Conservation (phyloP, 2,888 invertebrate species). For the Hermaeophaga mercurialis region DNA sequence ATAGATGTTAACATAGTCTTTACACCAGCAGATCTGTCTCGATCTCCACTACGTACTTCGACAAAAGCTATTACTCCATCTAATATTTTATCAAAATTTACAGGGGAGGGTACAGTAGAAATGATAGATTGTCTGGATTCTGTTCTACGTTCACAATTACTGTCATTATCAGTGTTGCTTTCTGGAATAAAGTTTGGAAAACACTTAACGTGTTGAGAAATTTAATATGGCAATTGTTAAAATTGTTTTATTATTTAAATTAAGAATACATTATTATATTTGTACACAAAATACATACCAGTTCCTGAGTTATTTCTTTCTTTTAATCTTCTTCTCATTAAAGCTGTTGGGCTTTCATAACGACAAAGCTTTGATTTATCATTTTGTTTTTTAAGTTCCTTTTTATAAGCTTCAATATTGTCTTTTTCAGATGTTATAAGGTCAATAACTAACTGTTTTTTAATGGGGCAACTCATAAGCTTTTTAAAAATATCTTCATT, state of each 20-base stretch:
- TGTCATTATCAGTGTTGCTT: slow-evolving; percentile 26
- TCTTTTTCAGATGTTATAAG: slow-evolving; percentile 46
- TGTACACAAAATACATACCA: slow-evolving; percentile 2
- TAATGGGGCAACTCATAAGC: slow-evolving; percentile 48
- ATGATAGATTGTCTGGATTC: slow-evolving; percentile 16
- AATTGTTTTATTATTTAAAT: background rate
- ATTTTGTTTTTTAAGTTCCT: slow-evolving; percentile 26
- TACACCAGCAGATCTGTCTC: slow-evolving; percentile 51
- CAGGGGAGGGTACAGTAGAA: slow-evolving; percentile 28
- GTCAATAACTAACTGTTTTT: slow-evolving; percentile 46
- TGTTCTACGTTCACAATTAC: slow-evolving; percentile 22
- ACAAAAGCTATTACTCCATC: slow-evolving; percentile 52
- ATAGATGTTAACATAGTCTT: slow-evolving; percentile 50
- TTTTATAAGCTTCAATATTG: slow-evolving; percentile 42
- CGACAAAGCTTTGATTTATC: slow-evolving; percentile 34
- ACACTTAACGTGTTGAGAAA: too few species aligned
- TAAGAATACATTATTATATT: background rate
- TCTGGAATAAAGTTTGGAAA: background rate
- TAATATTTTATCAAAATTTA: slow-evolving; percentile 48
- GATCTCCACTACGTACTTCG: slow-evolving; percentile 47
- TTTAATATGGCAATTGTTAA: too few species aligned
- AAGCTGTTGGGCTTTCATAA: slow-evolving; percentile 54
- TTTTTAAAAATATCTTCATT: slow-evolving; percentile 33
- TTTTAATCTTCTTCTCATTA: slow-evolving; percentile 48
- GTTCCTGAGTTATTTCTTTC: slow-evolving; percentile 32